phyloP scores from a whole-genome alignment of 2,113 vertebrate species.

The Mesoclemmys tuberculata region DNA sequence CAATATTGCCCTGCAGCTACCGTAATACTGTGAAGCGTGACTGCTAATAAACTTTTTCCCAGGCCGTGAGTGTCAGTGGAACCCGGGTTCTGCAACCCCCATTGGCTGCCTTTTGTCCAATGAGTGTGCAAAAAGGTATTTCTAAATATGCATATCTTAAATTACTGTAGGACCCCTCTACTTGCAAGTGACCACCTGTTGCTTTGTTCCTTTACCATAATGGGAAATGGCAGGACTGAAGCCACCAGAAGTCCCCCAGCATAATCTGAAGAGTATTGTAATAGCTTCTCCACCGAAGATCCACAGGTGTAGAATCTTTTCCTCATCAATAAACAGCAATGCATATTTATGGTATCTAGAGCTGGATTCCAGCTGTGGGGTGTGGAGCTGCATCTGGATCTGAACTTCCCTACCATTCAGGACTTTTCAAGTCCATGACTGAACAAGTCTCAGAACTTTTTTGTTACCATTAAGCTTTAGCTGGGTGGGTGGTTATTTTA shows the following conservation, averaged over 20 bases:
- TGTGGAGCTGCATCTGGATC: not conserved
- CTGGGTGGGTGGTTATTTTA: not conserved
- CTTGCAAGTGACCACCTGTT: not conserved
- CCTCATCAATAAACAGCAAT: not conserved
- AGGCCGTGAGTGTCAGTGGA: not conserved
- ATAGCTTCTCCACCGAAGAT: not conserved
- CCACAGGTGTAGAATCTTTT: not conserved
- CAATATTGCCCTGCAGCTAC: not conserved
- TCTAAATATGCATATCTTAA: not conserved
- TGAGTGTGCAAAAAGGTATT: not conserved
- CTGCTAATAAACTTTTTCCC: not conserved
- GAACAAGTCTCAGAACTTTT: not conserved
- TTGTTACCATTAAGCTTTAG: not conserved
- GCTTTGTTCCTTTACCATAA: not conserved
- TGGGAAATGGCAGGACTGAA: not conserved
- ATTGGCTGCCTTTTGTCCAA: not conserved
- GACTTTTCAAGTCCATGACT: not conserved
- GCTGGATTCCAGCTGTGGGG: not conserved
- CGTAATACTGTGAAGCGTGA: not conserved
- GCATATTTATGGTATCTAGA: not conserved
- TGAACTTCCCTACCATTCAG: not conserved
- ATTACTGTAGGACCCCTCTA: not conserved
- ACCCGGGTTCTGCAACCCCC: not conserved
- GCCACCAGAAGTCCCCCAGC: not conserved
- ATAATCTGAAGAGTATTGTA: not conserved